Conservation (phyloP, 1,140 invertebrate species). For the Venturia canescens region DNA sequence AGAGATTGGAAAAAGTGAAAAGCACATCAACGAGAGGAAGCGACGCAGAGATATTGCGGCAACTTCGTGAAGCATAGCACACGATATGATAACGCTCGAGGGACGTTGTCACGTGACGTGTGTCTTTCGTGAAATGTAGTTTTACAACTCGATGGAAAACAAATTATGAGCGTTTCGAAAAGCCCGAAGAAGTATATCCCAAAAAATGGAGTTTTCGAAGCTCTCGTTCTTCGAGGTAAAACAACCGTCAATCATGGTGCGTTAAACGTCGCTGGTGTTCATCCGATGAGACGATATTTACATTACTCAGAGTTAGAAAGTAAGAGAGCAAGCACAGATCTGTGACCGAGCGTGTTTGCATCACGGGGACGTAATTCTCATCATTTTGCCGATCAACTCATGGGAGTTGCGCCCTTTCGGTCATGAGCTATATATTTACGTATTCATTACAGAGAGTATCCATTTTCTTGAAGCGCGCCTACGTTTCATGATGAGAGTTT, state of each 20-base stretch:
- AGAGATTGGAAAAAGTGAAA: conserved; percentile 36
- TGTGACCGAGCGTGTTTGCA: not conserved
- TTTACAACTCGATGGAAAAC: too few relatives aligned
- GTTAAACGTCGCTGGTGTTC: not conserved
- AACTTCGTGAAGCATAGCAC: not conserved
- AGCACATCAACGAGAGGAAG: conserved; percentile 11
- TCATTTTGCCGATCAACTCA: not conserved
- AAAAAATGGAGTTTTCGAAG: not conserved
- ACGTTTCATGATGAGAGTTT: too few relatives aligned
- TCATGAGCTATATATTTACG: not conserved
- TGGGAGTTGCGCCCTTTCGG: not conserved
- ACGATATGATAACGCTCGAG: not conserved
- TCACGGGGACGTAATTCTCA: not conserved
- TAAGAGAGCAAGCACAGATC: not conserved
- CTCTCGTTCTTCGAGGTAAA: not conserved
- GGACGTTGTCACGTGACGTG: conserved; percentile 13
- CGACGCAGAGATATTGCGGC: conserved; percentile 14
- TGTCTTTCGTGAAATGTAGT: too few relatives aligned
- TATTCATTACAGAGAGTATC: not conserved
- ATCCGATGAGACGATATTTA: not conserved
- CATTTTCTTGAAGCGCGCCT: too few relatives aligned
- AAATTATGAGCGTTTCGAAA: too few relatives aligned
- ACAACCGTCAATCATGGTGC: not conserved
- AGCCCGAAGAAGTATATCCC: too few relatives aligned
- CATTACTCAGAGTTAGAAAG: conserved; percentile 18